Percentiles rank a stretch among this genome's conserved stretches.
phyloP scores from a whole-genome alignment of 2,113 vertebrate genomes.

The Centrocercus urophasianus region DNA sequence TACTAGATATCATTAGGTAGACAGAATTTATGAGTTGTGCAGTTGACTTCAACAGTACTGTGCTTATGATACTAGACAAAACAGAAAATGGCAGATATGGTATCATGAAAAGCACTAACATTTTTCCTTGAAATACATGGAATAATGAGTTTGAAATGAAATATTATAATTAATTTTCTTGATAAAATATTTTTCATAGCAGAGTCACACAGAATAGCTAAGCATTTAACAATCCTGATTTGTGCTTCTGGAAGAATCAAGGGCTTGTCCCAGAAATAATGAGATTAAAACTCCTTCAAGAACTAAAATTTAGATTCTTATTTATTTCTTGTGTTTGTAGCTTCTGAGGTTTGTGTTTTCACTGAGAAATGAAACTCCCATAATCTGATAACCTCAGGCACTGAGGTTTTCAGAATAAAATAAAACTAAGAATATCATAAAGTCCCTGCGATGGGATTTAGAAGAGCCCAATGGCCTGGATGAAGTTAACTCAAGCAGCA shows the following conservation, averaged over 20 bases:
- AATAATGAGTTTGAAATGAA: constrained; percentile 25
- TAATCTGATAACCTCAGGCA: constrained; percentile 26
- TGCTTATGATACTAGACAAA: not conserved
- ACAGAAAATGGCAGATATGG: not conserved
- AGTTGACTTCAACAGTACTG: not conserved
- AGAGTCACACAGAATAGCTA: not conserved
- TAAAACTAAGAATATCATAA: constrained; percentile 39
- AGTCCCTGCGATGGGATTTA: constrained; percentile 59
- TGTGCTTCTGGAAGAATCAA: constrained; percentile 31
- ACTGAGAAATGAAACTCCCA: constrained; percentile 14
- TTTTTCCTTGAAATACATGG: constrained; percentile 21
- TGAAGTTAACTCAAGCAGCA: constrained; percentile 72
- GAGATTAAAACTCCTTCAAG: constrained; percentile 4
- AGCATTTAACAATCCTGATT: constrained; percentile 18
- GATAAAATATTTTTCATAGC: constrained; percentile 40
- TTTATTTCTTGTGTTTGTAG: not conserved
- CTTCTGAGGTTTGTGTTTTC: constrained; percentile 5
- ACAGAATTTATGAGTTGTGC: not conserved
- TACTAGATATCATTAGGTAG: not conserved
- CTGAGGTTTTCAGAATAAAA: constrained; percentile 33
- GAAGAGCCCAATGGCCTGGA: constrained; percentile 53
- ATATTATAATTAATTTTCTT: constrained; percentile 24
- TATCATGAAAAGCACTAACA: not conserved
- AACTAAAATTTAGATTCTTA: not conserved
- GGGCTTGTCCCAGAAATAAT: constrained; percentile 29